phyloP scores from a whole-genome alignment of 2,888 invertebrate genomes.

The Nysson spinosus region DNA sequence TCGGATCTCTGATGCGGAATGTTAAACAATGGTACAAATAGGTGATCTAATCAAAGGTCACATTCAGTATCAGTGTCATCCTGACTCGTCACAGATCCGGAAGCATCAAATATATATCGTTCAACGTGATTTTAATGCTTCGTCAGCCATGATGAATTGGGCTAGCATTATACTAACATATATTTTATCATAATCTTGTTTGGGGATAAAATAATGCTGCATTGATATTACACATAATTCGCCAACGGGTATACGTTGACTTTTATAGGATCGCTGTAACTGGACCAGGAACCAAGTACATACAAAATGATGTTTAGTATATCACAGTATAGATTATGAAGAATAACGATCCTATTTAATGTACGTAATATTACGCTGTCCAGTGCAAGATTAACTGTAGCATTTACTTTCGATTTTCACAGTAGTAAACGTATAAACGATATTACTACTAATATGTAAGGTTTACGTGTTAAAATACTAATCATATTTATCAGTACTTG shows the following conservation, averaged over 20 bases:
- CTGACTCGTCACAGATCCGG: no score
- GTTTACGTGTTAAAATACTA: constrained; percentile 29
- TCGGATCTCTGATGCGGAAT: no score
- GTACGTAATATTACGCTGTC: constrained; percentile 62
- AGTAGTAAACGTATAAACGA: constrained; percentile 36
- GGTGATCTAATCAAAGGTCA: no score
- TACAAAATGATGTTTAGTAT: constrained; percentile 29
- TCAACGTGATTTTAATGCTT: no score
- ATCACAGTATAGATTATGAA: constrained; percentile 38
- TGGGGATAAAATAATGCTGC: no score
- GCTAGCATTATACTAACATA: no score
- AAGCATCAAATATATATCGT: no score
- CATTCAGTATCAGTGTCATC: no score
- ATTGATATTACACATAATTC: neutral
- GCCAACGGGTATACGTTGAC: constrained; percentile 5
- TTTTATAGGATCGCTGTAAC: constrained; percentile 45
- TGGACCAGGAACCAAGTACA: constrained; percentile 32
- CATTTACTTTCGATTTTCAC: constrained; percentile 50
- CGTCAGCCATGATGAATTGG: no score
- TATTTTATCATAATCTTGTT: no score
- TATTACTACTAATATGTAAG: constrained; percentile 38
- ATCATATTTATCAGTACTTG: constrained; percentile 45
- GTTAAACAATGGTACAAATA: no score
- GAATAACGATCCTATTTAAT: constrained; percentile 52
- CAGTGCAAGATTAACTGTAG: constrained; percentile 64